These are phyloP conservation scores for Cyaniris semiargus DNA, from an alignment of 2,888 invertebrate genomes.

Conservation along the genomic window DNA sequence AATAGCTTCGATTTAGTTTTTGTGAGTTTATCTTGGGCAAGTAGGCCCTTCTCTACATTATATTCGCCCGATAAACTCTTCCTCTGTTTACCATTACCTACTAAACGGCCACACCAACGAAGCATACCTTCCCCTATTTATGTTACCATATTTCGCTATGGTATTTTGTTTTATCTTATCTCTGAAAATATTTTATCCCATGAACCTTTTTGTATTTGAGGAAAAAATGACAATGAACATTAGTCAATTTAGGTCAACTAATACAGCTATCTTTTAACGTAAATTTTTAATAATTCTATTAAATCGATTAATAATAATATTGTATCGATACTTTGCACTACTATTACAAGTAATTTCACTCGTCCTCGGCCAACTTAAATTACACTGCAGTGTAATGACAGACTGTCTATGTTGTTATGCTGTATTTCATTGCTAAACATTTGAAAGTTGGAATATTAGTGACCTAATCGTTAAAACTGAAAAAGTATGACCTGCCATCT, in stretches of 20 bases:
- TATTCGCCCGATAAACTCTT: conserved; percentile 1
- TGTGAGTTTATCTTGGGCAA: not conserved
- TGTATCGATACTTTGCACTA: not conserved
- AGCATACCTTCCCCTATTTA: not conserved
- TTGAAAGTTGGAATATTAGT: not conserved
- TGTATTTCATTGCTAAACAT: not conserved
- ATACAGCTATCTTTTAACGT: not conserved
- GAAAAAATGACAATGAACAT: not conserved
- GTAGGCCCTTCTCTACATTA: not conserved
- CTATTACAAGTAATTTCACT: not conserved
- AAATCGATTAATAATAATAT: not conserved
- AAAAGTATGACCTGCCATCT: not conserved
- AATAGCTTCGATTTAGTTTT: conserved; percentile 2
- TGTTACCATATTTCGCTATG: not conserved
- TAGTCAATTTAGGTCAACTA: not conserved
- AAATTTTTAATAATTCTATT: not conserved
- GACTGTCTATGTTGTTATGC: not conserved
- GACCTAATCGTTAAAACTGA: not conserved
- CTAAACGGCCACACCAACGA: not conserved
- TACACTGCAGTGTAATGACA: not conserved
- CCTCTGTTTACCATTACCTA: not conserved
- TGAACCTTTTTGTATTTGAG: not conserved
- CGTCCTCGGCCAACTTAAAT: not conserved
- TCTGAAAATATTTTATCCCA: not conserved
- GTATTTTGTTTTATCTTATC: conserved; percentile 13